Evolutionary conservation across 2,113 vertebrate genomes (phyloP).

Genomic region (Atrichornis clamosus): DNA sequence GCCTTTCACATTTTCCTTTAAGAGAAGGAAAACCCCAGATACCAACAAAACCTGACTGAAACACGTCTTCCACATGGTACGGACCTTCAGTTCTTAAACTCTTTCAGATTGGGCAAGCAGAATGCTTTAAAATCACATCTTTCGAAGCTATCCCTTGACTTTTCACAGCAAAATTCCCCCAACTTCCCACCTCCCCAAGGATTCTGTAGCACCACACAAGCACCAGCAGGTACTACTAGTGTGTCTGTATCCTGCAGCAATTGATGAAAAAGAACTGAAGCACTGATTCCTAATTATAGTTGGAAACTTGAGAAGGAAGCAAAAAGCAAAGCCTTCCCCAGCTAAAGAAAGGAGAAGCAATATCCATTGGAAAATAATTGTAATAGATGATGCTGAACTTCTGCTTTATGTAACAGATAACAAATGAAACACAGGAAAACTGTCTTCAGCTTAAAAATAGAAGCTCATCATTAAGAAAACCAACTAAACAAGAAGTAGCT

Average conservation of each 20-base stretch:
- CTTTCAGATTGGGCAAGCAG: background rate
- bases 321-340: background rate
- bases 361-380: background rate
- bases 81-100: background rate
- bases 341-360: background rate
- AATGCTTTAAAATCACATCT: background rate
- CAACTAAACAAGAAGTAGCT: background rate
- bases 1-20: background rate
- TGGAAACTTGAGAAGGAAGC: slow-evolving; percentile 34
- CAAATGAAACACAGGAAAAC: background rate
- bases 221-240: background rate
- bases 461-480: background rate
- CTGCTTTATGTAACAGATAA: slow-evolving; percentile 19
- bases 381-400: background rate
- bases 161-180: background rate
- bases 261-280: background rate
- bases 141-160: background rate
- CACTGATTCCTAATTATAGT: background rate
- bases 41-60: background rate
- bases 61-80: background rate
- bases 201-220: background rate
- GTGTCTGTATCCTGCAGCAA: too few species aligned
- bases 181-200: background rate
- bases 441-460: background rate
- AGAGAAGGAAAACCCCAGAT: background rate